A percentile compares a stretch with the other conserved stretches of the same genome.
These are phyloP conservation scores for zebrafish (Danio rerio) DNA, from an alignment of 2,113 vertebrate genomes.

Conservation along the genomic window DNA sequence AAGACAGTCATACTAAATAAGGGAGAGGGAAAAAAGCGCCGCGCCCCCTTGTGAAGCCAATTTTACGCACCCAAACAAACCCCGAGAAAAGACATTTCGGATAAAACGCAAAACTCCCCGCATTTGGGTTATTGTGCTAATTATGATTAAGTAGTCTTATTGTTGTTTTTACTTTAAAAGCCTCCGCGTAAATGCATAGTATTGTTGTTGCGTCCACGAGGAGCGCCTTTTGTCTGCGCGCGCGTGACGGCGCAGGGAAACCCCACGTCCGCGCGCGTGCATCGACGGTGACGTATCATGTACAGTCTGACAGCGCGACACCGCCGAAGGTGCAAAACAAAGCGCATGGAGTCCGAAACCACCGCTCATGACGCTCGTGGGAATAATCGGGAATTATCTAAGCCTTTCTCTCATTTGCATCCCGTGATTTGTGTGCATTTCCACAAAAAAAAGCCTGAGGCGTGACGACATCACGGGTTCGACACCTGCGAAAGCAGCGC, in stretches of 20 bases:
- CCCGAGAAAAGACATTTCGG: not conserved
- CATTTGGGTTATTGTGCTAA: not conserved
- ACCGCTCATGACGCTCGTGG: not conserved
- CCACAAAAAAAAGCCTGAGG: not conserved
- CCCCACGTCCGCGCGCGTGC: constrained; percentile 60
- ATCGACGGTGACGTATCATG: constrained; percentile 59
- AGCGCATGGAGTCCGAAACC: not conserved
- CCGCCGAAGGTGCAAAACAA: constrained; percentile 50
- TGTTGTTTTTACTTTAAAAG: not conserved
- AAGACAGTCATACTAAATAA: constrained; percentile 73
- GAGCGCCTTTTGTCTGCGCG: constrained; percentile 34
- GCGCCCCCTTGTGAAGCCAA: constrained; percentile 47
- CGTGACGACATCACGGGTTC: constrained; percentile 3
- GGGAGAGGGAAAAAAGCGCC: constrained; percentile 60
- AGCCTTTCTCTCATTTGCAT: not conserved
- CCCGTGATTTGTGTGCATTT: constrained; percentile 3
- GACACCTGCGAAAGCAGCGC: constrained; percentile 11
- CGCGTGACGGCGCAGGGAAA: constrained; percentile 60
- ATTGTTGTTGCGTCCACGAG: not conserved
- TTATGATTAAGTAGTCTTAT: not conserved
- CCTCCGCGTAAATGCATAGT: not conserved
- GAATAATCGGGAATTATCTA: not conserved
- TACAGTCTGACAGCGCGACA: constrained; percentile 47
- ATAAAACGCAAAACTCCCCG: not conserved
- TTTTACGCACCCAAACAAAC: not conserved